Evolutionary conservation across 2,797 vertebrate genomes (phyloP), one percentile per base, ranked within the genome.

Genomic region (Danio albolineatus): DNA sequence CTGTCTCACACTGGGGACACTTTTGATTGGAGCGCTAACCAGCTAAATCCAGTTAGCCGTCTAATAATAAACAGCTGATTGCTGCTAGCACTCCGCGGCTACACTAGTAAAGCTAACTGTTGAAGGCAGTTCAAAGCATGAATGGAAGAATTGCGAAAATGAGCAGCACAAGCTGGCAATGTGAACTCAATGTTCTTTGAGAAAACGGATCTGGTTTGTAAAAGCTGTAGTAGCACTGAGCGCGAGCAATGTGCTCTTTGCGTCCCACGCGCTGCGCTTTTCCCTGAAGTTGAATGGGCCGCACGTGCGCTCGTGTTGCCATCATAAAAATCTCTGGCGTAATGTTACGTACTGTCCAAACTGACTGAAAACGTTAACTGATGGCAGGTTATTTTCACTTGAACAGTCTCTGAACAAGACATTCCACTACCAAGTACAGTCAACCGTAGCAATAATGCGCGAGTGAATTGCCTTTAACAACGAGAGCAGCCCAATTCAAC

Each of bases 11-110:
- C 61, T 54, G 56, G 38, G 71, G 56, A 75, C 73, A 57, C 79
- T 76, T 73, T 60, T 82, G 74, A 65, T 76, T 12, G 51, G 21
- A 44, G 73, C 59, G 59, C 60, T 82, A 79, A 80, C 81, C 83
- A 85, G 86, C 82, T 84, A 75, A 77, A 82, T 81, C 84, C 83
- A 81, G 83, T 80, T 76, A 75, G 79, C 82, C 56, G 48, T 75
- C 83, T 86, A 87, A 79, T 80, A 88, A 80, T 85, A 85, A 80
- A 82, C 83, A 74, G 84, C 78, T 82, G 80, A 82, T 84, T 51
- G 61, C 39, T 57, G 51, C 46, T 62, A 21, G 48, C 64, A 9
- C 19, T 19, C 61, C 12, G 44, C 16, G 21, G 59, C 76, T 71
- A 56, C 65, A 75, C 73, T 53, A 61, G 76, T 85, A 48, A 48